Conservation (phyloP, 64 coral and sea anemone species). For the Montipora foliosa region DNA sequence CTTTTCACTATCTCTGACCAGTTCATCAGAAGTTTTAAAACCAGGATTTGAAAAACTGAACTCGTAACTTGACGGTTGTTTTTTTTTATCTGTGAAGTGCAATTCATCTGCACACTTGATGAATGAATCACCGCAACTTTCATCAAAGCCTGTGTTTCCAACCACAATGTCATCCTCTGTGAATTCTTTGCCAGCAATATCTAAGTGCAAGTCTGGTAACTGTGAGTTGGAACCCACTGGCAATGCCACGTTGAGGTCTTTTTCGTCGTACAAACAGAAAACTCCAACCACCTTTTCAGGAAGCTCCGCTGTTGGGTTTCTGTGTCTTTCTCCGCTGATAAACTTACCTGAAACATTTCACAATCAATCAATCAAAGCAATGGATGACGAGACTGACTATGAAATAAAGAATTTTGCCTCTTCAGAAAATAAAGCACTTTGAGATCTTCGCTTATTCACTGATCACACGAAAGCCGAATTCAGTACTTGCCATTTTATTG, state of each 20-base stretch:
- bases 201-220: not conserved
- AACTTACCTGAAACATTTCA: not conserved
- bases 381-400: too few species aligned
- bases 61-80: not conserved
- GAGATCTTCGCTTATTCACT: too few species aligned
- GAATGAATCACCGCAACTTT: not conserved
- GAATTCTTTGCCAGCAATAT: not conserved
- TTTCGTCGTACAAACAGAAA: slow-evolving; percentile 19
- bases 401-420: too few species aligned
- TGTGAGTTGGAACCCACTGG: not conserved
- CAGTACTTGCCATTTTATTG: too few species aligned
- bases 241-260: not conserved
- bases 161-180: not conserved
- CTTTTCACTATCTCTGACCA: not conserved
- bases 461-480: too few species aligned
- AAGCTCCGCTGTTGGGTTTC: not conserved
- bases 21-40: not conserved
- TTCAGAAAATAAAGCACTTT: too few species aligned
- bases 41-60: slow-evolving; percentile 34
- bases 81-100: not conserved
- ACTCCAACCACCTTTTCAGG: slow-evolving; percentile 1
- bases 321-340: not conserved
- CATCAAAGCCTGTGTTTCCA: not conserved
- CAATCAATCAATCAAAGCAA: too few species aligned
- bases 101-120: not conserved